phyloP scores from a whole-genome alignment of 1,140 invertebrate species.

The Aethina tumida region DNA sequence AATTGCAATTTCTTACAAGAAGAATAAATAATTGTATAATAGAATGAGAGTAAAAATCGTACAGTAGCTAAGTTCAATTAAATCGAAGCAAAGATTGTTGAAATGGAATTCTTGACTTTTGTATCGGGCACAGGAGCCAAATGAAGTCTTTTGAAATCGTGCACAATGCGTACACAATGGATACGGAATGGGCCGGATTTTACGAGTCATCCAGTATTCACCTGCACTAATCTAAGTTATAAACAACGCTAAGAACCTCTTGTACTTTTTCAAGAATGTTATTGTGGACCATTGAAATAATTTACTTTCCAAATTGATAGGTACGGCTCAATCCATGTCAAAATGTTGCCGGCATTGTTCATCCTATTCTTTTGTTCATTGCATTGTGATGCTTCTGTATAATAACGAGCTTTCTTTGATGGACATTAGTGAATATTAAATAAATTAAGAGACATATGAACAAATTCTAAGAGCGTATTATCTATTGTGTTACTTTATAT shows the following conservation, averaged over 20 bases:
- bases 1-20: too few species aligned
- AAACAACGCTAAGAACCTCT: slow-evolving; percentile 20
- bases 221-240: slow-evolving; percentile 25
- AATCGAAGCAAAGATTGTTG: slow-evolving; percentile 21
- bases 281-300: slow-evolving; percentile 27
- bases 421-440: slow-evolving; percentile 20
- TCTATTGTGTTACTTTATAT: too few species aligned
- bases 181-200: slow-evolving; percentile 15
- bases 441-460: slow-evolving; percentile 15
- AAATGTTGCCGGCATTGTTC: slow-evolving; percentile 24
- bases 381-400: slow-evolving; percentile 13
- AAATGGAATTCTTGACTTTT: slow-evolving; percentile 29
- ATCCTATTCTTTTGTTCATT: slow-evolving; percentile 11
- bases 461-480: too few species aligned
- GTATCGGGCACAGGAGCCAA: slow-evolving; percentile 25
- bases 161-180: slow-evolving; percentile 23
- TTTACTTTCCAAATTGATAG: slow-evolving; percentile 30
- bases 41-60: slow-evolving; percentile 17
- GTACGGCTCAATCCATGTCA: slow-evolving; percentile 27
- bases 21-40: too few species aligned
- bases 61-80: slow-evolving; percentile 29
- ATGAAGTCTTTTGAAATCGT: slow-evolving; percentile 27
- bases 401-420: slow-evolving; percentile 19
- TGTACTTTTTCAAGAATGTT: slow-evolving; percentile 25
- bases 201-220: slow-evolving; percentile 28